A percentile compares a stretch with the other conserved stretches of the same genome.
Evolutionary conservation across 2,888 invertebrate genomes (phyloP).

Genomic region (Andrena dorsata): DNA sequence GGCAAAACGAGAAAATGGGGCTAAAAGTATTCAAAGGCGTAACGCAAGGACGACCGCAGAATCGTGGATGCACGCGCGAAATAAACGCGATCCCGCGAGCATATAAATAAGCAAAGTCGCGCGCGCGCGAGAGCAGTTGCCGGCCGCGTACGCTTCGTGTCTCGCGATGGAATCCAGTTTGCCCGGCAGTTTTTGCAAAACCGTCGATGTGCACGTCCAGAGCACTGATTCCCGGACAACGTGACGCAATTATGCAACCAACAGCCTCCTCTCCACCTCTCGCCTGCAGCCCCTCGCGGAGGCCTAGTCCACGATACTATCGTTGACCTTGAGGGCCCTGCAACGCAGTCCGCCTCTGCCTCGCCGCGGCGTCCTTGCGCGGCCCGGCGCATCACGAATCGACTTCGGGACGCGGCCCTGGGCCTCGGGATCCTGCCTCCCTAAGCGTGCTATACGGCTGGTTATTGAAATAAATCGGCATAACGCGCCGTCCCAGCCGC

Average conservation of each 20-base stretch:
- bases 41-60: constrained; percentile 28
- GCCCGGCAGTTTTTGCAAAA: constrained; percentile 63
- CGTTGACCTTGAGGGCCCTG: constrained; percentile 70
- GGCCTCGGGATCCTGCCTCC: constrained; percentile 10
- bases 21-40: constrained; percentile 9
- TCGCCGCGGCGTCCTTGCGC: constrained; percentile 61
- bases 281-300: constrained; percentile 15
- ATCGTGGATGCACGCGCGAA: constrained; percentile 38
- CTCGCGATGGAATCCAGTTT: constrained; percentile 72
- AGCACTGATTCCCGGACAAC: constrained; percentile 72
- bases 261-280: constrained; percentile 26
- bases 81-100: constrained; percentile 39
- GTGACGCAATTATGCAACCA: constrained; percentile 76
- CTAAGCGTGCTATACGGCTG: constrained; percentile 27
- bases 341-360: constrained; percentile 50
- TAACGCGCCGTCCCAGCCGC: constrained; percentile 22
- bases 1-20: neutral
- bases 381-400: constrained; percentile 60
- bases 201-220: constrained; percentile 56
- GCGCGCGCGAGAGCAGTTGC: constrained; percentile 11
- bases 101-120: constrained; percentile 36
- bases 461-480: constrained; percentile 54
- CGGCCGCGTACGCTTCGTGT: constrained; percentile 13
- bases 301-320: constrained; percentile 58
- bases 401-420: constrained; percentile 42